Evolutionary conservation across 2,797 vertebrate genomes (phyloP).

Genomic region (Sebastiscus tertius): DNA sequence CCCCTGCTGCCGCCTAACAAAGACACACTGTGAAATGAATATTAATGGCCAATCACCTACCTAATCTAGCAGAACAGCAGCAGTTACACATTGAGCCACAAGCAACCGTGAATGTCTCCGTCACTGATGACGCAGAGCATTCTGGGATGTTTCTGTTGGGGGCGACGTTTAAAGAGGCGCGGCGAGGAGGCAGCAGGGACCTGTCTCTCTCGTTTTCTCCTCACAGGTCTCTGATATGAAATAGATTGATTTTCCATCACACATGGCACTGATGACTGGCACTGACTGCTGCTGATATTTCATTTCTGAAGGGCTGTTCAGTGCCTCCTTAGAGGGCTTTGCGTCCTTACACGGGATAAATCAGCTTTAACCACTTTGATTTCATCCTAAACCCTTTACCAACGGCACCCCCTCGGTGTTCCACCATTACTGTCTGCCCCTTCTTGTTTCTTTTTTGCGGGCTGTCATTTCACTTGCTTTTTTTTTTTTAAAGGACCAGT

Average conservation of each 20-base stretch:
- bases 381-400: slow-evolving; percentile 59
- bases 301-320: slow-evolving; percentile 72
- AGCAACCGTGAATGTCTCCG: slow-evolving; percentile 50
- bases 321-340: slow-evolving; percentile 71
- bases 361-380: slow-evolving; percentile 81
- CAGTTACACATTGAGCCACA: slow-evolving; percentile 70
- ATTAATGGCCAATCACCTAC: slow-evolving; percentile 82
- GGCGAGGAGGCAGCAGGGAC: slow-evolving; percentile 51
- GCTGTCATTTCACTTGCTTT: slow-evolving; percentile 23
- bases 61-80: slow-evolving; percentile 80
- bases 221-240: slow-evolving; percentile 79
- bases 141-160: slow-evolving; percentile 52
- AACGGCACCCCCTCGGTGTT: slow-evolving; percentile 25
- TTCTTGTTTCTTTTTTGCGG: slow-evolving; percentile 23
- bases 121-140: slow-evolving; percentile 59
- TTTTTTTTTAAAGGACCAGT: background rate
- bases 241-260: slow-evolving; percentile 85
- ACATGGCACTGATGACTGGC: slow-evolving; percentile 79
- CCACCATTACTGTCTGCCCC: slow-evolving; percentile 12
- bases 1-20: slow-evolving; percentile 74
- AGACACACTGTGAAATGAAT: slow-evolving; percentile 83
- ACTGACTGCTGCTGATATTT: slow-evolving; percentile 83
- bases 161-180: slow-evolving; percentile 43
- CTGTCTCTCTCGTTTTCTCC: slow-evolving; percentile 60
- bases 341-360: slow-evolving; percentile 77